phyloP scores from a whole-genome alignment of 2,888 invertebrate species.

The Archips crataeganus region DNA sequence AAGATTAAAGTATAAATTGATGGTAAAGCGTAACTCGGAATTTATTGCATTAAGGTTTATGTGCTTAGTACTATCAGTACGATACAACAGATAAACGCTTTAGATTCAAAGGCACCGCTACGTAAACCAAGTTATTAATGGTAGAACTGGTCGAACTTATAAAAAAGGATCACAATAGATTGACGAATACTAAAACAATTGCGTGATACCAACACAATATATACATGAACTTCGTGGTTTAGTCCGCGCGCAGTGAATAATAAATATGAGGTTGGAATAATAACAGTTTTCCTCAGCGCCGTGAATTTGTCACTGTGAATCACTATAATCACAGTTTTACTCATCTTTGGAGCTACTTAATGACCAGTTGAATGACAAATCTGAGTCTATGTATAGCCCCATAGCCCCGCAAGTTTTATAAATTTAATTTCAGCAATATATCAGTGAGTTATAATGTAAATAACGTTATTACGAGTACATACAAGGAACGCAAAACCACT shows the following conservation, averaged over 20 bases:
- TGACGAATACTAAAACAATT: background rate
- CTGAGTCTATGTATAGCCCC: background rate
- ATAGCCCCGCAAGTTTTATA: background rate
- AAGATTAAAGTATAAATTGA: slow-evolving; percentile 9
- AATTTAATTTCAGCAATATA: too few relatives aligned
- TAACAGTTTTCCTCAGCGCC: slow-evolving; percentile 25
- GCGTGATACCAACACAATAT: slow-evolving; percentile 22
- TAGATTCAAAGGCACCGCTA: slow-evolving; percentile 27
- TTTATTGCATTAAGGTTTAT: slow-evolving; percentile 7
- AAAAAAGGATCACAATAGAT: slow-evolving; percentile 12
- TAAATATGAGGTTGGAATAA: slow-evolving; percentile 18
- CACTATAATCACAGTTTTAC: slow-evolving; percentile 11
- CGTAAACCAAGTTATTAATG: background rate
- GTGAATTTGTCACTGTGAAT: slow-evolving; percentile 33
- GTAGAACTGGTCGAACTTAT: background rate
- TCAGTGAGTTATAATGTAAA: too few relatives aligned
- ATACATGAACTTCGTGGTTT: slow-evolving; percentile 30
- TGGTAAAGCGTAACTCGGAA: slow-evolving; percentile 24
- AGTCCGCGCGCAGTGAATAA: slow-evolving; percentile 17
- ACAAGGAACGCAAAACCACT: too few relatives aligned
- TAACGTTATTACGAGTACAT: too few relatives aligned
- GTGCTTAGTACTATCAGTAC: slow-evolving; percentile 13
- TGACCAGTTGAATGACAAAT: slow-evolving; percentile 14
- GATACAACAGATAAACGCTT: slow-evolving; percentile 19
- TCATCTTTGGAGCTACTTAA: background rate